phyloP scores from a whole-genome alignment of 2,797 vertebrate genomes.

The Graptemys geographica region DNA sequence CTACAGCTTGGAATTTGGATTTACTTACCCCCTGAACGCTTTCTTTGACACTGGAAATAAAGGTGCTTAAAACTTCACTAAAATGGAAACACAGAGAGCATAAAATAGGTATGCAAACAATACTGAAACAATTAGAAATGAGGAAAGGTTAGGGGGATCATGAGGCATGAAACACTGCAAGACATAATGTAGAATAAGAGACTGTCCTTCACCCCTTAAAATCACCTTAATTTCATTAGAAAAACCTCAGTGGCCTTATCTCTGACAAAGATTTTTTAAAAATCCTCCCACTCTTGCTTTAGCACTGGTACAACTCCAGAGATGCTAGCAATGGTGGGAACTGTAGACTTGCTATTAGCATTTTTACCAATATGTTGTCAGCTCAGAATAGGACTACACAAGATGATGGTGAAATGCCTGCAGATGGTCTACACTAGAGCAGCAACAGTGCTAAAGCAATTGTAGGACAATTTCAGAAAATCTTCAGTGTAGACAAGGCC shows the following conservation, averaged over 20 bases:
- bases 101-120: constrained; percentile 25
- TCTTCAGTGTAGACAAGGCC: constrained; percentile 49
- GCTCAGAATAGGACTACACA: constrained; percentile 6
- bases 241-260: not conserved
- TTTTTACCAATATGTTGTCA: fast-evolving
- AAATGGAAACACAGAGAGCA: constrained; percentile 62
- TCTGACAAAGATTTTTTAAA: not conserved
- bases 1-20: constrained; percentile 23
- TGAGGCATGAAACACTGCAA: not conserved
- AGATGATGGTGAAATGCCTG: not conserved
- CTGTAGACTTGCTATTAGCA: not conserved
- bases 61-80: constrained; percentile 87
- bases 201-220: not conserved
- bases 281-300: not conserved
- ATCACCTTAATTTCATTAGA: constrained; percentile 5
- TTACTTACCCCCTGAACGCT: constrained; percentile 88
- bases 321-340: not conserved
- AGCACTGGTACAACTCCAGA: not conserved
- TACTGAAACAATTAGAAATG: not conserved
- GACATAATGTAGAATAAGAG: not conserved
- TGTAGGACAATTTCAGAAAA: constrained; percentile 13
- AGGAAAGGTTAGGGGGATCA: constrained; percentile 19
- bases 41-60: constrained; percentile 84
- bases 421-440: not conserved
- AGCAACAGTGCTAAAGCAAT: constrained; percentile 27